Evolutionary conservation across 2,888 invertebrate species (phyloP).

Genomic region (Lycaena phlaeas): DNA sequence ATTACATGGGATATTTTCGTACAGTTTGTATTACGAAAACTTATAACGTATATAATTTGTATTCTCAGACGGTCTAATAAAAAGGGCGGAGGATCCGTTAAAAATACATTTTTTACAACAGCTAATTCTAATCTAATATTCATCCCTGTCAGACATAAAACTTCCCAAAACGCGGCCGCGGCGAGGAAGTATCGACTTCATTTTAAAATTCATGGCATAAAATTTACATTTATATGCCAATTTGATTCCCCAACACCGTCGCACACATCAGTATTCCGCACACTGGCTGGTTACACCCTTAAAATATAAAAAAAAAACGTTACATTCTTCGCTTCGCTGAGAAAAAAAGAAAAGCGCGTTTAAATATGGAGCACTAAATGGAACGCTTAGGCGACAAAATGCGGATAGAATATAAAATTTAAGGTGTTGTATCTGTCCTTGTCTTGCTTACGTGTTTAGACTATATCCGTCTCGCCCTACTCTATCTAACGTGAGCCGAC

Average conservation of each 20-base stretch:
- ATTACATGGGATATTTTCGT: neutral
- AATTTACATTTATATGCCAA: conserved; percentile 74
- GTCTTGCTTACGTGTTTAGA: conserved; percentile 29
- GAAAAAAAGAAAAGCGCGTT: conserved; percentile 62
- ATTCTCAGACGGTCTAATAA: neutral
- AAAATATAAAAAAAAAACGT: conserved; percentile 46
- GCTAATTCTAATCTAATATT: conserved; percentile 62
- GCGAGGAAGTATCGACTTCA: conserved; percentile 68
- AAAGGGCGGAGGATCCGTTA: conserved; percentile 32
- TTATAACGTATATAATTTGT: neutral
- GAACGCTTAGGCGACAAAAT: conserved; percentile 74
- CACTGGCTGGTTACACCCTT: conserved; percentile 53
- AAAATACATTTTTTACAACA: conserved; percentile 52
- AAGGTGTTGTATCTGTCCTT: conserved; percentile 49
- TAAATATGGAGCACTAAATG: conserved; percentile 74
- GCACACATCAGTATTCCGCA: conserved; percentile 69
- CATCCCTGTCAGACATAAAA: conserved; percentile 51
- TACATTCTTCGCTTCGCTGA: conserved; percentile 54
- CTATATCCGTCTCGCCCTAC: conserved; percentile 42
- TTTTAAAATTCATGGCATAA: conserved; percentile 74
- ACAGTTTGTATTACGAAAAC: neutral
- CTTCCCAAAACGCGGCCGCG: conserved; percentile 49
- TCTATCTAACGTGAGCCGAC: conserved; percentile 58
- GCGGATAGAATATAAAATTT: conserved; percentile 73
- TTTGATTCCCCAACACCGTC: conserved; percentile 69